Evolutionary conservation across 1,140 invertebrate genomes (phyloP), one percentile per base, ranked within the genome.

Genomic region (Gonatopus flavifemur): DNA sequence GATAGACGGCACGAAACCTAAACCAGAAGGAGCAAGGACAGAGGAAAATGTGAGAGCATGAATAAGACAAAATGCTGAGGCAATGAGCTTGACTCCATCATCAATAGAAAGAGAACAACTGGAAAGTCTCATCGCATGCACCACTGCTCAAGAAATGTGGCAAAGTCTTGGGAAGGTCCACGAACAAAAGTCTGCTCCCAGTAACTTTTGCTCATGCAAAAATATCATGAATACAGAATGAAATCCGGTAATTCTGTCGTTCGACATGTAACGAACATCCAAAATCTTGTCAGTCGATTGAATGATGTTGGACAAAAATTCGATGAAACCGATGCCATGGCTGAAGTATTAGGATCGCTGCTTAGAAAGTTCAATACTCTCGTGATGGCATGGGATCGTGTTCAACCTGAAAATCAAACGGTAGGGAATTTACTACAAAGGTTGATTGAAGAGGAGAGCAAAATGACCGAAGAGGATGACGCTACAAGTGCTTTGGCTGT

Each of bases 301-400:
- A 43, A 28, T 18, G 48, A 51, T 32, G 28, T 55, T n/a, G 48
- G 48, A 13, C 43, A 53, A 41, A 19, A 6, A 28, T 12, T 7
- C 6, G 12, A 49, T 6, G 52, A 49, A n/a, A 30, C 10, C 13
- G 28, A 40, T 9, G 37, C 55, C 5, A 52, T 52, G 30, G 49
- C 41, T 9, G 55, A 56, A 24, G 49, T 59, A 10, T 22, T 51
- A n/a, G 36, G 12, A 7, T 37, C 21, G 20, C 36, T 59, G 15
- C 31, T 30, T 5, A 4, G 47, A 19, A 43, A 43, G 19, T 49
- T 32, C 35, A 25, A 24, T 21, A 46, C 25, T 22, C 43, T 58
- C 12, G 20, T 42, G 40, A 38, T 37, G 25, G 44, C 52, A 22
- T 59, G 52, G 52, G 57, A 55, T 16, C 55, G 52, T 42, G 49